Percentiles rank a stretch among this genome's conserved stretches.
phyloP scores from a whole-genome alignment of 2,113 vertebrate species.

The Pelodiscus sinensis region DNA sequence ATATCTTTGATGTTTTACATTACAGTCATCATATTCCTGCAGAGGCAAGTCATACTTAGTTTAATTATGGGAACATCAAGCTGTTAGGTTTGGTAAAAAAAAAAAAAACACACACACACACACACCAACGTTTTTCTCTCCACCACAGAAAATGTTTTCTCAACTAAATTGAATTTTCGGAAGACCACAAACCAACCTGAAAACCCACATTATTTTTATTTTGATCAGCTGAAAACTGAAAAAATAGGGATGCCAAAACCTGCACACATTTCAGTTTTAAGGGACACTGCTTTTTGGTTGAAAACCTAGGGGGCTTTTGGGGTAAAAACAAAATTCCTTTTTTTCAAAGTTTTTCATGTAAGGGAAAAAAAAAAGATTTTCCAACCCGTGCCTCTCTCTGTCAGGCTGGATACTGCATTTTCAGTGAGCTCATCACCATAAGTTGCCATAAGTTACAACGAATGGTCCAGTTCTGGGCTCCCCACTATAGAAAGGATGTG shows the following conservation, averaged over 20 bases:
- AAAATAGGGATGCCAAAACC: rapidly evolving
- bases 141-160: not conserved
- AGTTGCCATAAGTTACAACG: not conserved
- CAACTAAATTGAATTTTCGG: not conserved
- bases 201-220: not conserved
- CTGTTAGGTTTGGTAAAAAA: conserved; percentile 67
- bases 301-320: not conserved
- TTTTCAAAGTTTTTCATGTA: not conserved
- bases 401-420: not conserved
- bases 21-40: conserved; percentile 71
- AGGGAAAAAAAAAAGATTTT: not conserved
- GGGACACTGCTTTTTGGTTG: not conserved
- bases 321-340: not conserved
- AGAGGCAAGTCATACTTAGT: conserved; percentile 67
- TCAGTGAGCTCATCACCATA: not conserved
- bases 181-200: not conserved
- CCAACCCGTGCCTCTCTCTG: not conserved
- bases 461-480: too few relatives aligned
- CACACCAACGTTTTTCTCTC: not conserved
- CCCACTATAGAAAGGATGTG: too few relatives aligned
- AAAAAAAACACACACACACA: too few relatives aligned
- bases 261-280: not conserved
- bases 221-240: not conserved
- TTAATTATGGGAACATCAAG: conserved; percentile 56
- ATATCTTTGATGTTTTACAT: conserved; percentile 68